Conservation (phyloP, 2,888 invertebrate genomes). For the Andrena haemorrhoa region DNA sequence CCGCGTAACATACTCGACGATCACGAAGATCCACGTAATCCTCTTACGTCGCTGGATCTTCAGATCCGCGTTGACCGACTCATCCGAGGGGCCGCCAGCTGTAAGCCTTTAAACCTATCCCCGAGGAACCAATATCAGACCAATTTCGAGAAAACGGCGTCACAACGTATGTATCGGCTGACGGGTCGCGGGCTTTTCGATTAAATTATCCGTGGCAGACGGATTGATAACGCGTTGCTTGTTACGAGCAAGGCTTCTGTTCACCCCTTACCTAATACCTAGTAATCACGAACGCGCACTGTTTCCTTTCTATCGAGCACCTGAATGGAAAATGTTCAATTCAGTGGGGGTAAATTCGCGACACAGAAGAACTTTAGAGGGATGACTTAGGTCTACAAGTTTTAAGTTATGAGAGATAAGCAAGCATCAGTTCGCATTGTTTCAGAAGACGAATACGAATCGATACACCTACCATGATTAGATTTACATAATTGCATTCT, state of each 20-base stretch:
- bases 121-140: conserved; percentile 69
- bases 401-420: no score
- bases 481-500: no score
- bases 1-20: conserved; percentile 65
- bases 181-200: conserved; percentile 23
- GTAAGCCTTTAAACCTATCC: conserved; percentile 73
- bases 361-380: no score
- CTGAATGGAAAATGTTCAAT: no score
- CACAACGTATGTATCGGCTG: conserved; percentile 30
- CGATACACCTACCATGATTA: no score
- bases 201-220: conserved; percentile 27
- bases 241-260: not conserved
- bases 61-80: conserved; percentile 67
- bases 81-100: conserved; percentile 50
- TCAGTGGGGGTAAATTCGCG: no score
- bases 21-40: conserved; percentile 68
- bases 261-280: not conserved
- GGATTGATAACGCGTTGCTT: not conserved
- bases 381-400: no score
- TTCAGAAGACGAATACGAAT: no score
- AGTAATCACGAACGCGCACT: not conserved
- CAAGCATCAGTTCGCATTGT: no score
- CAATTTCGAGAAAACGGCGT: conserved; percentile 71
- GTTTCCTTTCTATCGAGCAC: not conserved
- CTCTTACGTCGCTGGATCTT: conserved; percentile 67